Base-by-base conservation (phyloP, 2,888 invertebrate genomes). In the Hedychridium roseum region DNA sequence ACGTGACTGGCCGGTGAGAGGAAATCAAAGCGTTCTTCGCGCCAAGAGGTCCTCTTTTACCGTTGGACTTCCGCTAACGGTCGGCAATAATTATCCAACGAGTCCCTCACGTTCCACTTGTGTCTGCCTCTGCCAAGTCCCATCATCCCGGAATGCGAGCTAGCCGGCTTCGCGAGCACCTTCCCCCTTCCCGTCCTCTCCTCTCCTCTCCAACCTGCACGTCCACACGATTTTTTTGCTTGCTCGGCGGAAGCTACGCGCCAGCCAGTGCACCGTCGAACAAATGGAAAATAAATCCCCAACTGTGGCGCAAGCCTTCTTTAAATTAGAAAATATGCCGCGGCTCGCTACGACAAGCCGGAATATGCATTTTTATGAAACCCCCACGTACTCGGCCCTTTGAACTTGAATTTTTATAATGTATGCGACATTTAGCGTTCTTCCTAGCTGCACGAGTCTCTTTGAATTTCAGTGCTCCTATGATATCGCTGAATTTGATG, bases 51-150 rank as follows among this genome's bases (percentile, higher is more conserved):
- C 40, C 41, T n/a, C n/a, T n/a, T 54, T 60, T 43, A 43, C 38
- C 32, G 39, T 41, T 42, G n/a, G n/a, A 27, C 43, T 51, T 37
- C 32, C 38, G 36, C 42, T 16, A 42, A 38, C 42, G 42, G 31
- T 38, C 41, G 44, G 37, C 42, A 51, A 66, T 68, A 68, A 68
- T 65, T 65, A 62, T n/a, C n/a, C n/a, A n/a, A n/a, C 48, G 45
- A 60, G 60, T 54, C 54, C n/a, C n/a, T n/a, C n/a, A n/a, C n/a
- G 57, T 57, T 59, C 54, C 52, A 59, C 50, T 64, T 66, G n/a
- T n/a, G 54, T 49, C 49, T 35, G 21, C 51, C 48, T 51, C 52
- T 57, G 57, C 56, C 60, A 60, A 66, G 55, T 64, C 54, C 50
- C 55, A 47, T n/a, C 44, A 15, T 55, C 40, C 42, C 42, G 55